phyloP scores from a whole-genome alignment of 1,140 invertebrate species.

The Hypsibius dujardini region DNA sequence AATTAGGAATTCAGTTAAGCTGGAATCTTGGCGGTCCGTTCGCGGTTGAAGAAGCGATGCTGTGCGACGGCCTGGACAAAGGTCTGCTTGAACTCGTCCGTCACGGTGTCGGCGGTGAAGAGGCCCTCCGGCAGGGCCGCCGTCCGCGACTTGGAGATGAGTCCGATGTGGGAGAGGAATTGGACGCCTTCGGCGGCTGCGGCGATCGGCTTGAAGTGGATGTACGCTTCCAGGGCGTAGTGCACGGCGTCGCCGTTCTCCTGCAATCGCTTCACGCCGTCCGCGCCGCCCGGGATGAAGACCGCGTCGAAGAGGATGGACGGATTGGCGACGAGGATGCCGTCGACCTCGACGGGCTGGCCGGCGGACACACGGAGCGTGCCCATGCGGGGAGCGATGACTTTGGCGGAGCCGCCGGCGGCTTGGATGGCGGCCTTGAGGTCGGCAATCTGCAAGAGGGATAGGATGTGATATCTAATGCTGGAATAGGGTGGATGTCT shows the following conservation, averaged over 20 bases:
- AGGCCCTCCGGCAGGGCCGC: not conserved
- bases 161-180: not conserved
- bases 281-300: not conserved
- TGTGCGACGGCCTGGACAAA: not conserved
- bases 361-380: not conserved
- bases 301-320: constrained; percentile 12
- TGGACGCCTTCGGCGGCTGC: not conserved
- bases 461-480: too few relatives aligned
- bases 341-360: not conserved
- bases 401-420: not conserved
- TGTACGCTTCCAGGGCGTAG: constrained; percentile 10
- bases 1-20: not conserved
- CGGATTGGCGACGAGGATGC: not conserved
- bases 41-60: constrained; percentile 2
- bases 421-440: too few relatives aligned
- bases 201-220: constrained; percentile 8
- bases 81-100: not conserved
- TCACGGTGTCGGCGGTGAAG: not conserved
- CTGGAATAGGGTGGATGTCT: too few relatives aligned
- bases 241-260: not conserved
- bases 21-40: not conserved
- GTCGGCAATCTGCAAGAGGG: too few relatives aligned
- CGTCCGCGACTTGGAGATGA: not conserved
- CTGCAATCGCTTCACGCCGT: not conserved
- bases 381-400: not conserved